Evolutionary conservation across 1,140 invertebrate species (phyloP).

Genomic region (Babylonia areolata): DNA sequence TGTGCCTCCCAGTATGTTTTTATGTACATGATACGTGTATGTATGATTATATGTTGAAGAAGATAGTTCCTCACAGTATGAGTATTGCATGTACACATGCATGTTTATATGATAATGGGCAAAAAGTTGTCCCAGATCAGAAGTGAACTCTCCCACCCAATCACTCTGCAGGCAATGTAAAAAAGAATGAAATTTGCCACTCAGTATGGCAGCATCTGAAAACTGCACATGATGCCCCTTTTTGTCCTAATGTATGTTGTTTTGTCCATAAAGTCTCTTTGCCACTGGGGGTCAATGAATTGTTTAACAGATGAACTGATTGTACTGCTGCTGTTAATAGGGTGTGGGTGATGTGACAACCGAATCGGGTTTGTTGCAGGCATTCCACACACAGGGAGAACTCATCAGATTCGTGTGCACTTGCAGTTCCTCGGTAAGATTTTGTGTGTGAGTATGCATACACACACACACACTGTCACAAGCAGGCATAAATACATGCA

Average conservation of each 20-base stretch:
- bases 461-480: not conserved
- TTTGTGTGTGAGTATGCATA: not conserved
- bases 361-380: constrained; percentile 55
- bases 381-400: constrained; percentile 92
- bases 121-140: too few relatives aligned
- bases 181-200: too few relatives aligned
- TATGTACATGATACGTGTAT: too few relatives aligned
- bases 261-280: too few relatives aligned
- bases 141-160: too few relatives aligned
- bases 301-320: not conserved
- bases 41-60: too few relatives aligned
- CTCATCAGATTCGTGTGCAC: constrained; percentile 99
- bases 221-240: too few relatives aligned
- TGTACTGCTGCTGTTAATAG: not conserved
- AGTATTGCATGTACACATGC: not conserved
- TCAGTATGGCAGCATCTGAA: too few relatives aligned
- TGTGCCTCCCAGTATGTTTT: too few relatives aligned
- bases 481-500: not conserved
- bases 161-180: too few relatives aligned
- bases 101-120: not conserved
- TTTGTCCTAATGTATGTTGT: too few relatives aligned
- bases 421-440: constrained; percentile 93
- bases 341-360: not conserved
- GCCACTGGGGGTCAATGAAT: not conserved
- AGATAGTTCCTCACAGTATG: too few relatives aligned